phyloP scores from a whole-genome alignment of 2,797 vertebrate genomes.

The Crax fasciolata region DNA sequence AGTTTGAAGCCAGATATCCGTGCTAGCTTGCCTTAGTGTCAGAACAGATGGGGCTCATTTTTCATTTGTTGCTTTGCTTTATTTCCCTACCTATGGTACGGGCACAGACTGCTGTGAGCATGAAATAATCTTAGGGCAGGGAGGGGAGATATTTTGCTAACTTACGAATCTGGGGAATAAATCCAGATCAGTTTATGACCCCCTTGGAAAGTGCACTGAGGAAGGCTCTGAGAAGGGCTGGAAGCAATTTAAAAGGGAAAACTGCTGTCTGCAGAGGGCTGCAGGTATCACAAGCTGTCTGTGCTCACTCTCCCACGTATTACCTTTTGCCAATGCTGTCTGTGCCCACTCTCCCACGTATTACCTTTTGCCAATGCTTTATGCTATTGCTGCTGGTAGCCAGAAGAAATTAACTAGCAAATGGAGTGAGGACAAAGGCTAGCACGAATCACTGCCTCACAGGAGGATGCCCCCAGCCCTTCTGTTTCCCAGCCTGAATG shows the following conservation, averaged over 20 bases:
- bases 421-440: neutral
- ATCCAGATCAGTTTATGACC: neutral
- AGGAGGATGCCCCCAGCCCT: neutral
- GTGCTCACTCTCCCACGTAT: neutral
- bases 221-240: neutral
- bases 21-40: neutral
- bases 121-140: no score
- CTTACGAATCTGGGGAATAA: neutral
- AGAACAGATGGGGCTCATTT: neutral
- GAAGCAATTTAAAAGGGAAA: neutral
- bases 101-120: neutral
- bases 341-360: neutral
- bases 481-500: neutral
- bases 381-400: neutral
- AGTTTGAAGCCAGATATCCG: neutral
- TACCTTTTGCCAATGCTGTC: rapidly evolving
- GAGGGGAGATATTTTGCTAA: neutral
- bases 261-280: neutral
- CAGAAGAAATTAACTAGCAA: neutral
- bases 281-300: neutral
- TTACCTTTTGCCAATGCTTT: rapidly evolving
- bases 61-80: neutral
- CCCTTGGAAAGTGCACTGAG: neutral
- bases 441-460: neutral
- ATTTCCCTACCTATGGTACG: neutral